Evolutionary conservation across 2,888 invertebrate species (phyloP).

Genomic region (Pristionchus maxplancki): DNA sequence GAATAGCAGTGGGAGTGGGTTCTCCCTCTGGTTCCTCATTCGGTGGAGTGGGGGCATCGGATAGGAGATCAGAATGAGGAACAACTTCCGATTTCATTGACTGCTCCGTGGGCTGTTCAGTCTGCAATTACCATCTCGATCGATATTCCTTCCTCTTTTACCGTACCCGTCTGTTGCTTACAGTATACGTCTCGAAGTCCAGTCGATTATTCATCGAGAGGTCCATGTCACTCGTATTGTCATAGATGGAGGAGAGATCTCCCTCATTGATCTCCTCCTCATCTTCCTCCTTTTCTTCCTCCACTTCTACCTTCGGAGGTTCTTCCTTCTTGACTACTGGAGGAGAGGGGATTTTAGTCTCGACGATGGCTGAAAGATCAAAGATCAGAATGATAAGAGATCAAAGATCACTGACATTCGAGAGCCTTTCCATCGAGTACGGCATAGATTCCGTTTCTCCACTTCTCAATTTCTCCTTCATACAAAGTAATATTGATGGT

Average conservation of each 20-base stretch:
- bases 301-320: neutral
- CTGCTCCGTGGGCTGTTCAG: neutral
- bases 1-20: constrained; percentile 4
- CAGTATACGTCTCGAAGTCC: constrained; percentile 22
- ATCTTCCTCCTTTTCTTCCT: neutral
- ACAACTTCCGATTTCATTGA: constrained; percentile 17
- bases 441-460: constrained; percentile 29
- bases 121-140: neutral
- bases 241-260: constrained; percentile 1
- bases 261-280: neutral
- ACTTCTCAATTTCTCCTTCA: constrained; percentile 12
- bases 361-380: constrained; percentile 28
- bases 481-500: constrained; percentile 7
- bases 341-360: neutral
- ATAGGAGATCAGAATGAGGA: constrained; percentile 7
- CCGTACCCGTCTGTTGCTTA: neutral
- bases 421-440: constrained; percentile 5
- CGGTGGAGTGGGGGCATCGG: neutral
- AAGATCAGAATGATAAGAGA: constrained; percentile 12
- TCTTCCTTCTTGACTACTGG: neutral
- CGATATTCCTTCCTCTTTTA: neutral
- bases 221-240: constrained; percentile 12
- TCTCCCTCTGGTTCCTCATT: constrained; percentile 2
- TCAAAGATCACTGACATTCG: constrained; percentile 1
- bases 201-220: neutral